Evolutionary conservation across 2,888 invertebrate genomes (phyloP), one percentile per base, ranked within the genome.

Genomic region (Hoplodrina ambigua): DNA sequence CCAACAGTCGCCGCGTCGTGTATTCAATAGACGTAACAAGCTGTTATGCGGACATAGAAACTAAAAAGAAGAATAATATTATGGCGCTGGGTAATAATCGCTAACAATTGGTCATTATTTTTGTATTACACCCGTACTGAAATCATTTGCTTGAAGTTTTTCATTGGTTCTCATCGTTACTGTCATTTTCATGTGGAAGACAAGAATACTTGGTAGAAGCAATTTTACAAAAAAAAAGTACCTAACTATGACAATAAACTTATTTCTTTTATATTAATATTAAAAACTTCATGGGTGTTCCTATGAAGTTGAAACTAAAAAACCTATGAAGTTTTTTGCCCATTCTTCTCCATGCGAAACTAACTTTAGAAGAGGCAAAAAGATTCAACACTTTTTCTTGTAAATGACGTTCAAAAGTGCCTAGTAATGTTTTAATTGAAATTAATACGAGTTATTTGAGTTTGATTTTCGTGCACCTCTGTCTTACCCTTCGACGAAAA

Each of bases 91-190:
- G 19, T 13, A 25, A 17, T n/a, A 46, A 15, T n/a, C 20, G 50
- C 15, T 75, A 46, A 56, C 49, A 19, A 75, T 19, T 30, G 15
- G 1, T 44, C 44, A 56, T 71, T 71, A 76, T 75, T 56, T 46
- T 20, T 46, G 10, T 49, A 75, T 67, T 15, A 55, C n/a, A 55
- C n/a, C 13, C 41, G 13, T 50, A 1, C n/a, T 5, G 67, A 0
- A 17, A 54, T n/a, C 3, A 53, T 72, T 53, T 33, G 62, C 13
- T 25, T 13, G 15, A 37, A 2, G 44, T 15, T 41, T 20, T 59
- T n/a, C 4, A 0, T 57, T 7, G 1, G n/a, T 67, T 50, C 15
- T 2, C n/a, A 37, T 44, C 7, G 25, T 67, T 75, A 15, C 33
- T 30, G 6, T 44, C 13, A 46, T 53, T 54, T 20, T 44, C 13